phyloP scores from a whole-genome alignment of 1,140 invertebrate species.

The Dinothrombium tinctorium region DNA sequence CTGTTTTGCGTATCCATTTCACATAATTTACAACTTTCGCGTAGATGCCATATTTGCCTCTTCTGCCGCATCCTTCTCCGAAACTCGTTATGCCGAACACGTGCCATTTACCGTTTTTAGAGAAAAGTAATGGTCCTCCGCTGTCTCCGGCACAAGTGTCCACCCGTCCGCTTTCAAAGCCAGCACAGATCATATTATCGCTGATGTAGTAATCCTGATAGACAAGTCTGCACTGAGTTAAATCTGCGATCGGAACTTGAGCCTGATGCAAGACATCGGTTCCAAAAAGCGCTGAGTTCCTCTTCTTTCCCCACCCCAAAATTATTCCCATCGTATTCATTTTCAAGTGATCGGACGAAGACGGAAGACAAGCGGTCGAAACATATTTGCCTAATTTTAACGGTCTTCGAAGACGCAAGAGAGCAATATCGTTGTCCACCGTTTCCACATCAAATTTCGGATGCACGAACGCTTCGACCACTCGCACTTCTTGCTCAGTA shows the following conservation, averaged over 20 bases:
- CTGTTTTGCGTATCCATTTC: constrained; percentile 17
- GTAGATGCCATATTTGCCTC: constrained; percentile 61
- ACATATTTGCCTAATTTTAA: constrained; percentile 23
- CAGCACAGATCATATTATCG: constrained; percentile 19
- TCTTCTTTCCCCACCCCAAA: constrained; percentile 21
- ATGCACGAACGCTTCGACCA: constrained; percentile 47
- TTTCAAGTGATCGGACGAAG: constrained; percentile 25
- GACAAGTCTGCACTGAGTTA: constrained; percentile 23
- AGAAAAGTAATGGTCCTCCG: constrained; percentile 6
- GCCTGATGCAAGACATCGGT: constrained; percentile 53
- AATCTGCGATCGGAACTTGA: constrained; percentile 29
- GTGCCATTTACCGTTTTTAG: constrained; percentile 12
- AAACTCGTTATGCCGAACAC: constrained; percentile 36
- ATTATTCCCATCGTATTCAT: constrained; percentile 33
- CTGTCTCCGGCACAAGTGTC: constrained; percentile 19
- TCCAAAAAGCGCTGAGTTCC: constrained; percentile 38
- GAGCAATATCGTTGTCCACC: constrained; percentile 72
- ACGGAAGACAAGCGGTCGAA: constrained; percentile 37
- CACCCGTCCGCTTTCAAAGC: constrained; percentile 17
- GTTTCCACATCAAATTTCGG: constrained; percentile 60
- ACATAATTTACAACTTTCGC: constrained; percentile 32
- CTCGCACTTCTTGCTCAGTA: constrained; percentile 42
- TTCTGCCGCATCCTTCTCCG: constrained; percentile 48
- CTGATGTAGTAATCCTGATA: constrained; percentile 23
- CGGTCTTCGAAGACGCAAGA: constrained; percentile 31